Percentiles rank a stretch among this genome's conserved stretches.
Conservation (phyloP, 2,797 vertebrate species). For the Emydoidea blandingii region DNA sequence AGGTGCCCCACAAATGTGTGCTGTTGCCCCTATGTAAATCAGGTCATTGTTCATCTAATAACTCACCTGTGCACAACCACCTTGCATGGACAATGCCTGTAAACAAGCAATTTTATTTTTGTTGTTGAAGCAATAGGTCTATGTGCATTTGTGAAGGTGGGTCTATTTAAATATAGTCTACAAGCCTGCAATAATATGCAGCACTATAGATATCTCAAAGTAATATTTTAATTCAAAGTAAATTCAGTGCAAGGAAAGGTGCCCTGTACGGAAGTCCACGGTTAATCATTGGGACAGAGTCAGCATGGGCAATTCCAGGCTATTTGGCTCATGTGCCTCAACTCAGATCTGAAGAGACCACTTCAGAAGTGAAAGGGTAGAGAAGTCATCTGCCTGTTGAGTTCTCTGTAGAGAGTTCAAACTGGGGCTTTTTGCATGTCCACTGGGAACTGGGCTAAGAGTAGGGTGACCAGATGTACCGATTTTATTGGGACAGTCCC, state of each 20-base stretch:
- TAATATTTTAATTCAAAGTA: conserved; percentile 42
- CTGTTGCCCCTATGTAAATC: not conserved
- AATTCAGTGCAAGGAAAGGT: conserved; percentile 35
- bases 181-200: not conserved
- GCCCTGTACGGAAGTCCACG: conserved; percentile 12
- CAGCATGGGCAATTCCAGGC: conserved; percentile 20
- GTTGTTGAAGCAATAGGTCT: not conserved
- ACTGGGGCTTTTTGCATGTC: not conserved
- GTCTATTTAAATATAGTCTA: not conserved
- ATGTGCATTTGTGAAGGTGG: not conserved
- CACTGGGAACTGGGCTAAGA: not conserved
- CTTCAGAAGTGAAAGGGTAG: not conserved
- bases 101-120: not conserved
- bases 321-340: not conserved
- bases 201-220: not conserved
- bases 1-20: not conserved
- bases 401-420: not conserved
- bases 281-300: conserved; percentile 41
- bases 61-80: not conserved
- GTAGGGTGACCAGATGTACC: no score
- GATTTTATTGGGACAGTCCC: no score
- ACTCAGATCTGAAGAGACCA: not conserved
- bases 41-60: not conserved
- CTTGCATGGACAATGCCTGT: not conserved
- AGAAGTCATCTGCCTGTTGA: not conserved